Percentiles rank a stretch among this genome's conserved stretches.
phyloP scores from a whole-genome alignment of 2,797 vertebrate species.

The Esox lucius region DNA sequence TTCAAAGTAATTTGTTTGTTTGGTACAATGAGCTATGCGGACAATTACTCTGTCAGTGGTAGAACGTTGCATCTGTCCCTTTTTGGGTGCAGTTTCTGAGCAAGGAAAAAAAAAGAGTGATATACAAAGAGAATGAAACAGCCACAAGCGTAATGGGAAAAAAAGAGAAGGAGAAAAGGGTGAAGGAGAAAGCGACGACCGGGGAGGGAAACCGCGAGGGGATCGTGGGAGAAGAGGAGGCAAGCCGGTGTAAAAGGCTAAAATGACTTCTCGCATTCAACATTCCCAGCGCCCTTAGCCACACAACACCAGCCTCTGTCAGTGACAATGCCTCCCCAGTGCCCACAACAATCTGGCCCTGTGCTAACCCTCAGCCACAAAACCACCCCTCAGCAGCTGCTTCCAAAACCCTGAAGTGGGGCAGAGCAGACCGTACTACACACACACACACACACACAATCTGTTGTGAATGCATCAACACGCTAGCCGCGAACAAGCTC shows the following conservation, averaged over 20 bases:
- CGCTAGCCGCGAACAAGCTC: too few species aligned
- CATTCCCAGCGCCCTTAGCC: not conserved
- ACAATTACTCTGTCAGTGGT: slow-evolving; percentile 39
- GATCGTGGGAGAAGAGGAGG: not conserved
- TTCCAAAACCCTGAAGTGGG: slow-evolving; percentile 52
- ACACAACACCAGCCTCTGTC: slow-evolving; percentile 17
- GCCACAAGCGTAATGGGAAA: not conserved
- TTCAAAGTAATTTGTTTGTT: slow-evolving; percentile 60
- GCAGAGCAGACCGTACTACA: slow-evolving; percentile 32
- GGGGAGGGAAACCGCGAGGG: slow-evolving; percentile 13
- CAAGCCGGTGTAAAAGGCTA: not conserved
- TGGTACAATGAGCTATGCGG: slow-evolving; percentile 47
- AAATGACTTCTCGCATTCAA: slow-evolving; percentile 10
- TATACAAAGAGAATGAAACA: not conserved
- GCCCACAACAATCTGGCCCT: slow-evolving; percentile 58
- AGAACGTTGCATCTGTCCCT: slow-evolving; percentile 45
- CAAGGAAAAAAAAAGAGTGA: slow-evolving; percentile 12
- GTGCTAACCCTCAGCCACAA: slow-evolving; percentile 52
- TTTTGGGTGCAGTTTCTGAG: slow-evolving; percentile 18
- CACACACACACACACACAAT: slow-evolving; percentile 19
- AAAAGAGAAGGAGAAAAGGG: not conserved
- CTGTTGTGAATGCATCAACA: too few species aligned
- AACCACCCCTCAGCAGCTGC: slow-evolving; percentile 65
- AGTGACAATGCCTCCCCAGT: slow-evolving; percentile 29
- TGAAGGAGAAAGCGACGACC: not conserved